Evolutionary conservation across 2,888 invertebrate species (phyloP).

Genomic region (Epirrhoe tristata): DNA sequence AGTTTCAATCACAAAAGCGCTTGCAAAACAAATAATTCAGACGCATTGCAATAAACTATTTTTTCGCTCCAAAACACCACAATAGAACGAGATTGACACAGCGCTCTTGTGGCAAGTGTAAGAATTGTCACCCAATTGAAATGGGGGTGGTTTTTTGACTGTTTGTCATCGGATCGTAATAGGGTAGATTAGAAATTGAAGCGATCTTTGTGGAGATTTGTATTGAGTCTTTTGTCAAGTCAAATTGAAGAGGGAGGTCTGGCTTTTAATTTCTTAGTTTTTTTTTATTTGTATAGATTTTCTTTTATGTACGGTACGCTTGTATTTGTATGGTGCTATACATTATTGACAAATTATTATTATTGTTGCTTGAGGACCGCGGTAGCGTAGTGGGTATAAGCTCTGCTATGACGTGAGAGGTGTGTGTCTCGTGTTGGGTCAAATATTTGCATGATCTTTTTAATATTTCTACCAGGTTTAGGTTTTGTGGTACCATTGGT

Average conservation of each 20-base stretch:
- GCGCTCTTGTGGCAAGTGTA: conserved; percentile 67
- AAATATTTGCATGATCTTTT: too few relatives aligned
- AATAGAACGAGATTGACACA: conserved; percentile 73
- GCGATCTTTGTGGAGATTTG: conserved; percentile 16
- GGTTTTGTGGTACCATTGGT: too few relatives aligned
- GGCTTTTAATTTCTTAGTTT: not conserved
- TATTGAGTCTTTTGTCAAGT: conserved; percentile 11
- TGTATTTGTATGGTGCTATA: too few relatives aligned
- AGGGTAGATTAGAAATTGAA: conserved; percentile 31
- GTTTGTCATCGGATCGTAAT: conserved; percentile 32
- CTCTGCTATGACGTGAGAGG: too few relatives aligned
- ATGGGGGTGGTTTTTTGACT: conserved; percentile 50
- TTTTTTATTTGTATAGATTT: too few relatives aligned
- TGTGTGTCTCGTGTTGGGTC: too few relatives aligned
- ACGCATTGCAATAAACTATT: conserved; percentile 63
- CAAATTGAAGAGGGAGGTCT: conserved; percentile 1
- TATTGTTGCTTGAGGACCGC: too few relatives aligned
- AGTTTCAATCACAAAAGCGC: conserved; percentile 38
- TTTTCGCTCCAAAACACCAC: conserved; percentile 73
- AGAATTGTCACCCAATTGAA: conserved; percentile 56
- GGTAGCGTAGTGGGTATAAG: too few relatives aligned
- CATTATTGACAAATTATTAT: too few relatives aligned
- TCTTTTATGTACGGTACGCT: not conserved
- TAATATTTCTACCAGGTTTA: too few relatives aligned
- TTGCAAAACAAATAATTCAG: conserved; percentile 42